Conservation (phyloP, 2,113 vertebrate genomes). For the Brachypodius melanocephalos region DNA sequence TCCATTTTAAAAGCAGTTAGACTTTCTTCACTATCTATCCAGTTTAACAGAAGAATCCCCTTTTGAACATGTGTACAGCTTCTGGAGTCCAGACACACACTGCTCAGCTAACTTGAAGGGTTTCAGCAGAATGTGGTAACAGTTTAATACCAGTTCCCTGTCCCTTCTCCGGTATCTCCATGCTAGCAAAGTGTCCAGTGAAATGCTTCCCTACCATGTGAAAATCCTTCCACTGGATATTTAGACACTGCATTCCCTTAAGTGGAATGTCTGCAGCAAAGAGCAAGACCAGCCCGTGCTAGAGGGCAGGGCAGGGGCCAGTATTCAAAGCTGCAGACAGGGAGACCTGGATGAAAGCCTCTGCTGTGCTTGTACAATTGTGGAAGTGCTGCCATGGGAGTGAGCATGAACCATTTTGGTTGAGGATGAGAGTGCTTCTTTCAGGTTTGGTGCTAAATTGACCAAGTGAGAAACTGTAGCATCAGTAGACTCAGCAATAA, state of each 20-base stretch:
- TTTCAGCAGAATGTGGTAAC: neutral
- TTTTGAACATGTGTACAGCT: neutral
- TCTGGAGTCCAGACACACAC: neutral
- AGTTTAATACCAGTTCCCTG: neutral
- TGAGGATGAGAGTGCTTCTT: neutral
- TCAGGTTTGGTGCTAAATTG: neutral
- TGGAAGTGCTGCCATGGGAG: neutral
- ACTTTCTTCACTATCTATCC: neutral
- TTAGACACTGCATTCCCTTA: neutral
- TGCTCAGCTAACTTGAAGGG: neutral
- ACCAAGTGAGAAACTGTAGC: neutral
- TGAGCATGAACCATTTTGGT: accelerated
- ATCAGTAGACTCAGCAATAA: neutral
- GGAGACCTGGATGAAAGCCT: neutral
- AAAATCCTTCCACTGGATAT: neutral
- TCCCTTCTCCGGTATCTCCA: neutral
- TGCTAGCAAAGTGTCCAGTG: neutral
- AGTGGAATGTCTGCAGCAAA: neutral
- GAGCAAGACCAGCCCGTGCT: neutral
- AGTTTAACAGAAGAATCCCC: neutral
- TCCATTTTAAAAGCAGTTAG: neutral
- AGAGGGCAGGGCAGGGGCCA: neutral
- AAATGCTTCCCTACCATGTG: neutral
- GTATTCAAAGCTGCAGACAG: neutral
- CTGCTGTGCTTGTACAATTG: neutral